Percentiles rank a stretch among this genome's conserved stretches.
phyloP scores from a whole-genome alignment of 2,113 vertebrate species.

The Sorex araneus region DNA sequence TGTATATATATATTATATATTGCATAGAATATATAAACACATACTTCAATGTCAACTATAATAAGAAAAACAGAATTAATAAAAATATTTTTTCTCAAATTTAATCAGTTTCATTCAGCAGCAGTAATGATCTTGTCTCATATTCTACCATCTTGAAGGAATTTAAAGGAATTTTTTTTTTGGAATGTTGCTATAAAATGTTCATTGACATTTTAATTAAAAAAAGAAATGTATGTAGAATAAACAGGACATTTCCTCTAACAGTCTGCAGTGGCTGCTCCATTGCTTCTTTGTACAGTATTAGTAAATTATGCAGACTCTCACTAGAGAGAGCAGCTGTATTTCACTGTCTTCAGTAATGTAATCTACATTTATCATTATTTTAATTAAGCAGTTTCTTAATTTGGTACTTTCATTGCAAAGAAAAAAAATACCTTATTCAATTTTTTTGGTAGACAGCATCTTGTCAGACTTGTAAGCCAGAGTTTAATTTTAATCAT shows the following conservation, averaged over 20 bases:
- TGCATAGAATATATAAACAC: not conserved
- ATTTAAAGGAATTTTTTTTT: slow-evolving; percentile 75
- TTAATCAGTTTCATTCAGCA: slow-evolving; percentile 77
- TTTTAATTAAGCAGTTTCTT: slow-evolving; percentile 87
- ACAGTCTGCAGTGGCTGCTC: slow-evolving; percentile 77
- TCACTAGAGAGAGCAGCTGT: slow-evolving; percentile 82
- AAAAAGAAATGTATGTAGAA: slow-evolving; percentile 82
- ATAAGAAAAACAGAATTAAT: slow-evolving; percentile 75
- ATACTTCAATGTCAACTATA: slow-evolving; percentile 60
- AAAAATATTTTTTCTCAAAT: slow-evolving; percentile 57
- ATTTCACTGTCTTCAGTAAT: slow-evolving; percentile 84
- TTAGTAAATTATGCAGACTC: slow-evolving; percentile 85
- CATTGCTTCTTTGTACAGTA: slow-evolving; percentile 78
- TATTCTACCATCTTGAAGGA: slow-evolving; percentile 81
- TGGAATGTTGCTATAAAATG: slow-evolving; percentile 79
- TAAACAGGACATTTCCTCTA: slow-evolving; percentile 82
- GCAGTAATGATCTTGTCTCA: slow-evolving; percentile 75
- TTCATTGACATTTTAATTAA: slow-evolving; percentile 85
- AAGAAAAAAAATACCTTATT: slow-evolving; percentile 81
- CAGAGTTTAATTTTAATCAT: slow-evolving; percentile 77
- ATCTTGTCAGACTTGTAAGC: slow-evolving; percentile 71
- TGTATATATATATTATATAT: not conserved
- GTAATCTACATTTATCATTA: slow-evolving; percentile 84
- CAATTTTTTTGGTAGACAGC: slow-evolving; percentile 69
- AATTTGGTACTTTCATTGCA: slow-evolving; percentile 85